phyloP scores from a whole-genome alignment of 2,888 invertebrate species.

The Eueremaeus valkanovi region DNA sequence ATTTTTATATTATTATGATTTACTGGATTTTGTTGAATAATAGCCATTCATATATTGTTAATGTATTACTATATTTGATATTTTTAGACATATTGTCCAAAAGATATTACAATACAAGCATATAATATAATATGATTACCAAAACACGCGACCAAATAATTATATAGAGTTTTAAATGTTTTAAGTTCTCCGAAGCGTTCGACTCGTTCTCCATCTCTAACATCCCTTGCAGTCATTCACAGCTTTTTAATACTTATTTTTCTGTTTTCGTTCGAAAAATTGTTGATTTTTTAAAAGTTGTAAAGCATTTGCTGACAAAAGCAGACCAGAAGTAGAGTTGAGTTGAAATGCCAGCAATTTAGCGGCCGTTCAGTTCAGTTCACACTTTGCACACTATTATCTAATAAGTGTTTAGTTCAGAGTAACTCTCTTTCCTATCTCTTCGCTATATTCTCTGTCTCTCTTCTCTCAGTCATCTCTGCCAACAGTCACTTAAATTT shows the following conservation, averaged over 20 bases:
- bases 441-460: background rate
- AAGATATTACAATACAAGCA: background rate
- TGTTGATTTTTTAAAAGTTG: conserved; percentile 1
- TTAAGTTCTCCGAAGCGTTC: background rate
- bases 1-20: conserved; percentile 19
- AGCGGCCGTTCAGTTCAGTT: background rate
- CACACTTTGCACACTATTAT: background rate
- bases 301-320: conserved; percentile 28
- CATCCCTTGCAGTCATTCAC: background rate
- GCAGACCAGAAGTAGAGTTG: conserved; percentile 11
- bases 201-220: background rate
- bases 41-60: background rate
- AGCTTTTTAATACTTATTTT: background rate
- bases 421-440: background rate
- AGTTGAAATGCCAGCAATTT: conserved; percentile 10
- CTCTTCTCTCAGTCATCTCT: background rate
- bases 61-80: background rate
- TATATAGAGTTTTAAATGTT: background rate
- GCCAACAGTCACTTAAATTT: background rate
- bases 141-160: background rate
- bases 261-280: background rate
- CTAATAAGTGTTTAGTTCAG: background rate
- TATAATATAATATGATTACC: background rate
- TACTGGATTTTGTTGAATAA: conserved; percentile 14
- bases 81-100: background rate